Percentiles rank a stretch among this genome's conserved stretches.
Conservation (phyloP, 2,888 invertebrate genomes). For the Barypeithes pellucidus region DNA sequence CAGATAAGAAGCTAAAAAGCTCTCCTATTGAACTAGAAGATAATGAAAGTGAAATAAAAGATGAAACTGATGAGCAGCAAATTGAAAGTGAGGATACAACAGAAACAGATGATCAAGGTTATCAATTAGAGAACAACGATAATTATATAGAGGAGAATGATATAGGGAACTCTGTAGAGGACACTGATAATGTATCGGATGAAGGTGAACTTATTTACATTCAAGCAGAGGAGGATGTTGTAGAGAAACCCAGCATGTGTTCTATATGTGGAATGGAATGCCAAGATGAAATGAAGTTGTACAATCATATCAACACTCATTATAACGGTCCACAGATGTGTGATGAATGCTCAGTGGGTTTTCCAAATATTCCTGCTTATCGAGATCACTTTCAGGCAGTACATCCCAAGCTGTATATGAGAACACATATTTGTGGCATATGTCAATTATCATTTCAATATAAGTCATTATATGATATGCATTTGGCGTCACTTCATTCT, state of each 20-base stretch:
- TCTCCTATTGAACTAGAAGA: neutral
- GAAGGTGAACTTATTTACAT: slow-evolving; percentile 47
- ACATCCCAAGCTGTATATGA: slow-evolving; percentile 38
- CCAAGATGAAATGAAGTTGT: slow-evolving; percentile 31
- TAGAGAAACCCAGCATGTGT: slow-evolving; percentile 25
- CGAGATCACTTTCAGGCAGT: slow-evolving; percentile 38
- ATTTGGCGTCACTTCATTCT: slow-evolving; percentile 55
- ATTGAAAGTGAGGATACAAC: slow-evolving; percentile 6
- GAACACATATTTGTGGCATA: slow-evolving; percentile 55
- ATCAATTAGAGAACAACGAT: neutral
- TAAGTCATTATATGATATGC: slow-evolving; percentile 57
- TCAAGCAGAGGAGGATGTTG: slow-evolving; percentile 35
- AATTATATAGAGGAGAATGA: neutral
- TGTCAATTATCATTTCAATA: slow-evolving; percentile 57
- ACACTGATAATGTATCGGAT: slow-evolving; percentile 31
- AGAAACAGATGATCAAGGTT: too few species aligned
- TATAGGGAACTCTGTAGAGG: neutral
- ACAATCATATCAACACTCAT: slow-evolving; percentile 47
- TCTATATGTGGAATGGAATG: slow-evolving; percentile 49
- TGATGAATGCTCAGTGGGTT: slow-evolving; percentile 38
- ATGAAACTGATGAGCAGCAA: neutral
- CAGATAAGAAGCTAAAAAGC: slow-evolving; percentile 50
- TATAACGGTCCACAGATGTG: slow-evolving; percentile 45
- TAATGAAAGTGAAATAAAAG: neutral
- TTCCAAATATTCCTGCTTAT: slow-evolving; percentile 48